phyloP scores from a whole-genome alignment of 2,888 invertebrate genomes.

The Xestoiulus laeticollis region DNA sequence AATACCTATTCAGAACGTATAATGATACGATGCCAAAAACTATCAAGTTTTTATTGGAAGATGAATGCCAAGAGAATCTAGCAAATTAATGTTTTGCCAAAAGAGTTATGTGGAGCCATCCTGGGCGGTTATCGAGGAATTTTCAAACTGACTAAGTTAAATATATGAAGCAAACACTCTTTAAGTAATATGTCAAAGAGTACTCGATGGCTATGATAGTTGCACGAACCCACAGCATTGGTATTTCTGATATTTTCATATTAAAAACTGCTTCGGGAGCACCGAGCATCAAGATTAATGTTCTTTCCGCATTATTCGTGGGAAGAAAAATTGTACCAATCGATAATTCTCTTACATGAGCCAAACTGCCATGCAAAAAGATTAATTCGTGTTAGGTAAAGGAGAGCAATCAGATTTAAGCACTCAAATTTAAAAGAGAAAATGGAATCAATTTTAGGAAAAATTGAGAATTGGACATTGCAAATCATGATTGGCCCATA shows the following conservation, averaged over 20 bases:
- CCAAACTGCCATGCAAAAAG: neutral
- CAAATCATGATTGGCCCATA: too few species aligned
- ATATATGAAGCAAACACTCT: conserved; percentile 13
- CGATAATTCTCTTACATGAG: conserved; percentile 18
- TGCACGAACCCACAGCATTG: neutral
- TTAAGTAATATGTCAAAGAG: neutral
- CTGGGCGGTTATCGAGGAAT: neutral
- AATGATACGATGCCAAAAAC: neutral
- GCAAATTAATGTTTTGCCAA: neutral
- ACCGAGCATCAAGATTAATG: conserved; percentile 14
- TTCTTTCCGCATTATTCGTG: neutral
- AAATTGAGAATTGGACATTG: neutral
- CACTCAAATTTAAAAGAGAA: neutral
- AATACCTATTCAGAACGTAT: neutral
- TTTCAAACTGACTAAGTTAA: neutral
- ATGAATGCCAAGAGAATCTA: neutral
- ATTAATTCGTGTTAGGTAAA: conserved; percentile 29
- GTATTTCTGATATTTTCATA: conserved; percentile 39
- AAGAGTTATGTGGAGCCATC: neutral
- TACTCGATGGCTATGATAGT: conserved; percentile 7
- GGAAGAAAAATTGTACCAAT: neutral
- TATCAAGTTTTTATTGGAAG: neutral
- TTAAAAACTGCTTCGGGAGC: conserved; percentile 20
- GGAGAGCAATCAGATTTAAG: neutral
- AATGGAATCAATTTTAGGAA: neutral